Base-by-base conservation (phyloP, 2,113 vertebrate species). In the Trichechus manatus region DNA sequence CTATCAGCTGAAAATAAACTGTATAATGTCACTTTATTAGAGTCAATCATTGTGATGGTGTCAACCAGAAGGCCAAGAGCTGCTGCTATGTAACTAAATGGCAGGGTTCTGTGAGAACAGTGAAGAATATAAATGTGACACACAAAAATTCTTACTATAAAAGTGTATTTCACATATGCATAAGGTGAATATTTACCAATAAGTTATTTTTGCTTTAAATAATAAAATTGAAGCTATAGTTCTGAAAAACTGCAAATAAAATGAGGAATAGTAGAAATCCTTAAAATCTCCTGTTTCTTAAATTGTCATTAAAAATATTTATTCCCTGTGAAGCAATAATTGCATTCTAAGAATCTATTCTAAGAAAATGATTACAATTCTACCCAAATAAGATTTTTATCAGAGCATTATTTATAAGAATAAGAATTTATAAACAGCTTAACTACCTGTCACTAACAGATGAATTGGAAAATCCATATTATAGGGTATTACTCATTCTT, bases 1-100 rank as follows among this genome's bases (percentile, higher is more conserved):
- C 61, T 94, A 64, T 85, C 84, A 97, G 42, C n/a, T 87, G 59
- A 93, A 96, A 94, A 29, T 85, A n/a, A 89, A 82, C 93, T 50
- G 70, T 0, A 95, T n/a, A 88, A 75, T 78, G 27, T 77, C 72
- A 59, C 72, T 87, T 78, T 27, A 75, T 91, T 79, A 53, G 15
- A 68, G 39, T 84, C 64, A 74, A 17, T 87, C 61, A 92, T n/a
- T 27, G 39, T 56, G n/a, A 63, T 93, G 14, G 19, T 89, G 29
- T 75, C 36, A 61, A 64, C 8, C 19, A 50, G 10, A n/a, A 70
- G 42, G 9, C 15, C 63, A 92, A 29, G 25, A 42, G 3, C 33
- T 93, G 25, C 59, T 74, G 64, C 14, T 87, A 39, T 17, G 56
- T 85, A 92, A 86, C 20, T 7, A 93, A 68, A 14, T 84, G 13